phyloP scores from a whole-genome alignment of 1,140 invertebrate genomes.

The Maniola jurtina region DNA sequence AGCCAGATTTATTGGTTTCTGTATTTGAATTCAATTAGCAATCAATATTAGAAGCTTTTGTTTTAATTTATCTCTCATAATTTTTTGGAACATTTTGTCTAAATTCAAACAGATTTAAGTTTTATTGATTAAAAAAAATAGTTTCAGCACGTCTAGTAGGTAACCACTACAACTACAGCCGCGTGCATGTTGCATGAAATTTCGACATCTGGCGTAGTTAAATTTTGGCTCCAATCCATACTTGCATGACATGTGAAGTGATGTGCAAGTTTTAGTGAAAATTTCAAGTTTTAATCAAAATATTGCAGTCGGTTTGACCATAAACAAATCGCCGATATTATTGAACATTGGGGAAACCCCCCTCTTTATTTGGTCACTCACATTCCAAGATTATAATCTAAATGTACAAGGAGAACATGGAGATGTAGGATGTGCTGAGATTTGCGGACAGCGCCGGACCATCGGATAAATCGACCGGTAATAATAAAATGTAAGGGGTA shows the following conservation, averaged over 20 bases:
- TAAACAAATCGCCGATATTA: neutral
- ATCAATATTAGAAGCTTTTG: neutral
- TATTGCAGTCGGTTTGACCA: neutral
- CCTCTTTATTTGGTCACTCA: constrained; percentile 27
- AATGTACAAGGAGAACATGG: constrained; percentile 67
- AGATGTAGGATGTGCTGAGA: constrained; percentile 54
- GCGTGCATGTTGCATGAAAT: too few relatives aligned
- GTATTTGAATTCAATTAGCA: constrained; percentile 10
- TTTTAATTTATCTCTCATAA: too few relatives aligned
- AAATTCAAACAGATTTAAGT: too few relatives aligned
- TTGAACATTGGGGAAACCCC: neutral
- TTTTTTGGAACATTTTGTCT: too few relatives aligned
- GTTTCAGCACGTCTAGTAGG: too few relatives aligned
- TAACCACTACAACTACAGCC: too few relatives aligned
- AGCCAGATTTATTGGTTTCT: constrained; percentile 49
- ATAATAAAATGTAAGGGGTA: constrained; percentile 79
- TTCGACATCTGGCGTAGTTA: too few relatives aligned
- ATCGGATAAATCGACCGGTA: constrained; percentile 77
- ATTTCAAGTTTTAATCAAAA: too few relatives aligned
- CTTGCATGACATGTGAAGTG: too few relatives aligned
- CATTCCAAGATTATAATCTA: constrained; percentile 49
- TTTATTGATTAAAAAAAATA: too few relatives aligned
- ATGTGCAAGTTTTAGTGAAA: too few relatives aligned
- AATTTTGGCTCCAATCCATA: too few relatives aligned
- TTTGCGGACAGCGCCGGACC: constrained; percentile 57